Evolutionary conservation across 2,888 invertebrate genomes (phyloP).

Genomic region (Diabrotica balteata): DNA sequence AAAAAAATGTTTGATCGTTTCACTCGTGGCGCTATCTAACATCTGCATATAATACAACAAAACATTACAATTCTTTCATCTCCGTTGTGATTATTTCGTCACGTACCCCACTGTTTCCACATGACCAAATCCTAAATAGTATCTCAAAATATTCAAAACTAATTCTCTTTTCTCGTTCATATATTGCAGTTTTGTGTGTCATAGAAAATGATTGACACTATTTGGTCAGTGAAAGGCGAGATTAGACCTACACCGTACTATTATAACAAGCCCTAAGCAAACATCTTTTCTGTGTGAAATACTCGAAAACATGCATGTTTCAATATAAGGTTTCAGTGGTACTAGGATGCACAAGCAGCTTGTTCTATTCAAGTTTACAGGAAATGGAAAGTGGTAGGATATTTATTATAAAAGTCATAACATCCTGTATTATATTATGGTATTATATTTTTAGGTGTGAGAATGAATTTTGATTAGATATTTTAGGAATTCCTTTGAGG

Average conservation of each 20-base stretch:
- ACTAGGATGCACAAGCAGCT: constrained; percentile 1
- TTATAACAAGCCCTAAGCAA: constrained; percentile 31
- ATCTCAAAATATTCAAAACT: constrained; percentile 24
- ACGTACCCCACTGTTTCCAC: constrained; percentile 11
- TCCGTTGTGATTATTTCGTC: background rate
- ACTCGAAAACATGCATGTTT: constrained; percentile 24
- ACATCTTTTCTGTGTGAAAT: constrained; percentile 33
- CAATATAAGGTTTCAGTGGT: constrained; percentile 25
- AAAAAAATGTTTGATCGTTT: too few relatives aligned
- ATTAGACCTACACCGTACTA: constrained; percentile 23
- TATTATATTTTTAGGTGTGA: constrained; percentile 23
- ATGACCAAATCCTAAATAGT: constrained; percentile 14
- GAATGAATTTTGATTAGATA: constrained; percentile 24
- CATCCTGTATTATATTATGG: constrained; percentile 8
- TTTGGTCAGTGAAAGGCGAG: constrained; percentile 25
- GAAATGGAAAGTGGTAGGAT: constrained; percentile 12
- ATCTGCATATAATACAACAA: too few relatives aligned
- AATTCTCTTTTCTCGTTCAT: constrained; percentile 23
- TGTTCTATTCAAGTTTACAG: constrained; percentile 9
- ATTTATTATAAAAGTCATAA: constrained; percentile 14
- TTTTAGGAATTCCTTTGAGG: constrained; percentile 7
- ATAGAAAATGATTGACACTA: constrained; percentile 28
- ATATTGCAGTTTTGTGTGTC: constrained; percentile 28
- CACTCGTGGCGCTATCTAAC: too few relatives aligned
- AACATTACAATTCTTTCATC: too few relatives aligned